Base-by-base conservation (phyloP, 2,113 vertebrate genomes). In the Nyctibius bracteatus region DNA sequence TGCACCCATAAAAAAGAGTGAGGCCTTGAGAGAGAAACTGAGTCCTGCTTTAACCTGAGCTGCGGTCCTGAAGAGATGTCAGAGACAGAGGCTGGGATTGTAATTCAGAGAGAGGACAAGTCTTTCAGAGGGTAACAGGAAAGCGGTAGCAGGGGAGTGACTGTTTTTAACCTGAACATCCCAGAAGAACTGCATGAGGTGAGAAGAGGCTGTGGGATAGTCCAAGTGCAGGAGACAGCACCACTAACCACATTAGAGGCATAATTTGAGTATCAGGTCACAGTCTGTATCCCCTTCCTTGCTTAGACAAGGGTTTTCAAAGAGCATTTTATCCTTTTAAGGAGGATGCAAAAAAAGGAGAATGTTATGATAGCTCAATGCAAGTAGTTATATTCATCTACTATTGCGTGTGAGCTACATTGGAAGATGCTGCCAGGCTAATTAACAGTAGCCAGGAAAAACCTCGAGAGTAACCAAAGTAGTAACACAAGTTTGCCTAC, bases 381-480 rank as follows among this genome's bases (percentile, higher is more conserved):
- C 20, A 81, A 90, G 65, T 63, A 71, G 54, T 47, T 83, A 31
- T n/a, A 68, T 86, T 88, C 27, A 65, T 88, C 67, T 78, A n/a
- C 82, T 92, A 35, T 27, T 85, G 22, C 55, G 11, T 66, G 44
- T 86, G 86, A 67, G 41, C 49, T 86, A 61, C 57, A 47, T 10
- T 43, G 72, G 59, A 90, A 88, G 92, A 92, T 86, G 33, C 59
- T 93, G 79, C 81, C 81, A 72, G 72, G 59, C 67, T 95, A 92
- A 90, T 94, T 92, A 90, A 46, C 66, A 49, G 52, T 78, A 92
- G 65, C 80, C 80, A 88, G 77, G 72, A 81, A 96, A 96, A 95
- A 37, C 6, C 44, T 68, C 1, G 4, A 66, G 73, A 86, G 22
- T 67, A 92, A 94, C 88, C 61, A 52, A 67, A 86, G 83, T 92